Conservation (phyloP, 2,113 vertebrate genomes). For the Tringa solitaria region DNA sequence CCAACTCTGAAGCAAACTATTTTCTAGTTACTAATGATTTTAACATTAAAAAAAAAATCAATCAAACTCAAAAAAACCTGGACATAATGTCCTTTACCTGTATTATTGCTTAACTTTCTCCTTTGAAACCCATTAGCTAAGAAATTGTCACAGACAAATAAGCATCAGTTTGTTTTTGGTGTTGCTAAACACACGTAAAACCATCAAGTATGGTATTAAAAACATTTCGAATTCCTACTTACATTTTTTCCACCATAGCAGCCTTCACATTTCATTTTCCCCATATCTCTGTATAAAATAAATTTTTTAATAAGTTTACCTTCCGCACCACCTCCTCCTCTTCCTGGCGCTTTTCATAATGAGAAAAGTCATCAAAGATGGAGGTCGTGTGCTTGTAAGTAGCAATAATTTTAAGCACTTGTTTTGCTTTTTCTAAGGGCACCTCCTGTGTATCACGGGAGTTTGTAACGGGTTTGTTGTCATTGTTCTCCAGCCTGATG, state of each 20-base stretch:
- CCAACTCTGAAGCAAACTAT: neutral
- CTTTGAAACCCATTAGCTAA: neutral
- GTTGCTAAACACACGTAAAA: neutral
- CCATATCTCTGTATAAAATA: conserved; percentile 56
- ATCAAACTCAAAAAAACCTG: neutral
- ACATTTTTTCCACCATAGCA: conserved; percentile 40
- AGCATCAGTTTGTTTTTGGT: neutral
- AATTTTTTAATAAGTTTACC: conserved; percentile 77
- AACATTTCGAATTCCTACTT: conserved; percentile 26
- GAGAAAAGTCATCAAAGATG: conserved; percentile 98
- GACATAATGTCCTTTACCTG: neutral
- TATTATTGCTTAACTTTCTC: neutral
- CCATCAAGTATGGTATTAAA: neutral
- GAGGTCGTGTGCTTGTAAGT: conserved; percentile 98
- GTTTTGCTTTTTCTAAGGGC: conserved; percentile 96
- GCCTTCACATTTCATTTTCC: conserved; percentile 57
- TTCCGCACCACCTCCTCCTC: conserved; percentile 94
- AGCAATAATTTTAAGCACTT: conserved; percentile 96
- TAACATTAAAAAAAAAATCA: conserved; percentile 5
- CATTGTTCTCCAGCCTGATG: conserved; percentile 98
- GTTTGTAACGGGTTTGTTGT: conserved; percentile 99
- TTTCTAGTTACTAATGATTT: neutral
- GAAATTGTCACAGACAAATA: neutral
- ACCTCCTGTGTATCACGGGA: conserved; percentile 99
- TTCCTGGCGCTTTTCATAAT: conserved; percentile 95